These are phyloP conservation scores for Pachyramphus minor DNA, from an alignment of 2,113 vertebrate species.

Conservation along the genomic window DNA sequence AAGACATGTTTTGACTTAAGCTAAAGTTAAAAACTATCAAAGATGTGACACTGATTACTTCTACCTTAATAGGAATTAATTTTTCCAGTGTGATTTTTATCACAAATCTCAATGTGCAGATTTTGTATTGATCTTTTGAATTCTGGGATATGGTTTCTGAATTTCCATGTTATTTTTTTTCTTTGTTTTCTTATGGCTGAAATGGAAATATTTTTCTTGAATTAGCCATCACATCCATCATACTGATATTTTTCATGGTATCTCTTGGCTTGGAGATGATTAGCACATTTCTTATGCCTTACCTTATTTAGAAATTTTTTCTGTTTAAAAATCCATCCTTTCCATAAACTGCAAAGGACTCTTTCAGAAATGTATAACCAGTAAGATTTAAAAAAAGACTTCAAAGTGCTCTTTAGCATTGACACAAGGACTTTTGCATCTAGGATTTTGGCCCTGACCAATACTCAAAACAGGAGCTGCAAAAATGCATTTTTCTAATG, in stretches of 20 bases:
- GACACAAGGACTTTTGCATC: not conserved
- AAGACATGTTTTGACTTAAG: not conserved
- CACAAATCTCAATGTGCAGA: not conserved
- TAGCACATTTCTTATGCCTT: not conserved
- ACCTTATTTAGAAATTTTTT: not conserved
- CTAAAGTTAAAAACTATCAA: not conserved
- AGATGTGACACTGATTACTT: not conserved
- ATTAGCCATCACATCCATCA: not conserved
- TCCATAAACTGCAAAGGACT: not conserved
- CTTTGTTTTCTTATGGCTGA: not conserved
- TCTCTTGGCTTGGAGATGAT: not conserved
- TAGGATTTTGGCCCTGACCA: not conserved
- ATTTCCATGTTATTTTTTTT: not conserved
- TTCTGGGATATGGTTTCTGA: not conserved
- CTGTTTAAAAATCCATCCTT: not conserved
- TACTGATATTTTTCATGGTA: not conserved
- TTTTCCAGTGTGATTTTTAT: not conserved
- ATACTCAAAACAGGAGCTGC: not conserved
- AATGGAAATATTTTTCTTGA: conserved; percentile 2
- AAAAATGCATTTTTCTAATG: not conserved
- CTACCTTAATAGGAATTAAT: not conserved
- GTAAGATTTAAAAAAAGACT: not conserved
- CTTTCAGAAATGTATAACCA: not conserved
- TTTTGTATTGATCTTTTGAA: not conserved
- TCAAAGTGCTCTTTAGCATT: not conserved